Evolutionary conservation across 2,888 invertebrate species (phyloP).

Genomic region (Euclidia mi): DNA sequence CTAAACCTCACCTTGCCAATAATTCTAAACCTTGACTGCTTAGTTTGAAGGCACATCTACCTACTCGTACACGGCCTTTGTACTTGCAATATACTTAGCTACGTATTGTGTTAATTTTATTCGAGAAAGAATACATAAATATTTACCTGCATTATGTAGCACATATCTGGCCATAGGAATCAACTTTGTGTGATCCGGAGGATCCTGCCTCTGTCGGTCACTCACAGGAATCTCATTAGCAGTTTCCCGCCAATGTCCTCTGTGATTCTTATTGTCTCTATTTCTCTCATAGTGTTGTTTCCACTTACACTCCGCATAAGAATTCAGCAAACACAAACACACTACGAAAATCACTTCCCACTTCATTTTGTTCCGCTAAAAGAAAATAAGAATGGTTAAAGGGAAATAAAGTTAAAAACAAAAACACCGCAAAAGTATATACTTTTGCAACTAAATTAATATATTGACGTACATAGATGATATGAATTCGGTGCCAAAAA

Average conservation of each 20-base stretch:
- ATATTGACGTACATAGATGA: not conserved
- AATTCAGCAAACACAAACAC: constrained; percentile 50
- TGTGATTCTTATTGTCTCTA: constrained; percentile 26
- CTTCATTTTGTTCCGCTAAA: constrained; percentile 59
- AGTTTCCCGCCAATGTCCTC: constrained; percentile 47
- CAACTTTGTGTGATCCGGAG: constrained; percentile 91
- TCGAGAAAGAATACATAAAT: no score
- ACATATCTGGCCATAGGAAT: constrained; percentile 93
- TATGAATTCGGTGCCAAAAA: constrained; percentile 48
- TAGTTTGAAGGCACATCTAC: no score
- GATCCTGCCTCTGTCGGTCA: constrained; percentile 62
- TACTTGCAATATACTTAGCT: no score
- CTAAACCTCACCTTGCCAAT: no score
- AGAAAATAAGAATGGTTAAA: constrained; percentile 13
- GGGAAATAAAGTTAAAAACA: no score
- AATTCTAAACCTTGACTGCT: no score
- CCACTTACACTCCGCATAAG: constrained; percentile 60
- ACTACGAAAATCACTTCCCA: constrained; percentile 46
- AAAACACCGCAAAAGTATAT: no score
- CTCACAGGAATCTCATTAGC: constrained; percentile 68
- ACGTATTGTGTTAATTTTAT: no score
- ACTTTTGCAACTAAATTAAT: not conserved
- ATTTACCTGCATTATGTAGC: constrained; percentile 85
- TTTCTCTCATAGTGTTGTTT: constrained; percentile 35
- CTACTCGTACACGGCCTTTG: no score